These are phyloP conservation scores for Andrena bucephala DNA, from an alignment of 2,888 invertebrate species.

Conservation along the genomic window DNA sequence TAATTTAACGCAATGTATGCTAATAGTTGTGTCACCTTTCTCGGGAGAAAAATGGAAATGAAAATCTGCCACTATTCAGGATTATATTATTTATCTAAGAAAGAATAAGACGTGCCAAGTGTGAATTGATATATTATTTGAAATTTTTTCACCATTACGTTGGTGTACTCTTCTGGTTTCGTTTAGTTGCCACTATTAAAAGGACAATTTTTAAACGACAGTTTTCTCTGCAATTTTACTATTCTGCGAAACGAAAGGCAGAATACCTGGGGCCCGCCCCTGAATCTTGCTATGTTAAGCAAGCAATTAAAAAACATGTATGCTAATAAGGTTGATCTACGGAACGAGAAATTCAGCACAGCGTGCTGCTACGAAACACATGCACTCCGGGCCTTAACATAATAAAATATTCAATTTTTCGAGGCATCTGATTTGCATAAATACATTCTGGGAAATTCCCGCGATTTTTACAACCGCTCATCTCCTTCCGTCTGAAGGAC, in stretches of 20 bases:
- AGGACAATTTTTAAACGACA: background rate
- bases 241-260: background rate
- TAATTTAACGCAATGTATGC: no score
- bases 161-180: no score
- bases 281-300: background rate
- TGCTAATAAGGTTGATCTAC: constrained; percentile 27
- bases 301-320: constrained; percentile 44
- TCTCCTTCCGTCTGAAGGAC: constrained; percentile 2
- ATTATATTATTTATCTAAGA: no score
- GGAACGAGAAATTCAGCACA: constrained; percentile 7
- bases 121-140: no score
- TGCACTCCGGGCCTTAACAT: background rate
- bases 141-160: no score
- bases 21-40: no score
- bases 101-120: no score
- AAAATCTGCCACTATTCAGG: no score
- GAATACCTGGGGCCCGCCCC: background rate
- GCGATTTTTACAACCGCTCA: background rate
- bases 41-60: no score
- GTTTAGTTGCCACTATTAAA: no score
- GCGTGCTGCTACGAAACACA: background rate
- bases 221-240: background rate
- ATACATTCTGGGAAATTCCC: background rate
- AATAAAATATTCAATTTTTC: constrained; percentile 32
- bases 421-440: constrained; percentile 18